phyloP scores from a whole-genome alignment of 2,888 invertebrate genomes.

The Dryomyza anilis region DNA sequence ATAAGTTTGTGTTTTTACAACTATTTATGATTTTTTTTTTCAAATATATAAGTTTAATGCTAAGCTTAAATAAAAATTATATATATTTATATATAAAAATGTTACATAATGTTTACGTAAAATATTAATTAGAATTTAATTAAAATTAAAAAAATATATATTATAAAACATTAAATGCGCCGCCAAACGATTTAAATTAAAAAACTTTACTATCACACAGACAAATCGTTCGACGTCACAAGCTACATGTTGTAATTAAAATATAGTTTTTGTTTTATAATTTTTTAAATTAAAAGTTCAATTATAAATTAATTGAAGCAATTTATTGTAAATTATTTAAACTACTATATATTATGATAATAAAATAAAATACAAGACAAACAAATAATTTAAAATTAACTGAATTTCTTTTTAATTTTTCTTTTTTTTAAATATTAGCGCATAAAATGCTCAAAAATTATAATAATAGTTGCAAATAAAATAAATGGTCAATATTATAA shows the following conservation, averaged over 20 bases:
- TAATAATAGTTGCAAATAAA: too few species aligned
- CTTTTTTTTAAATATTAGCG: too few species aligned
- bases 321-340: background rate
- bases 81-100: background rate
- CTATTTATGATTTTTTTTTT: conserved; percentile 18
- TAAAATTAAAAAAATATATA: too few species aligned
- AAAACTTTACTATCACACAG: conserved; percentile 63
- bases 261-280: conserved; percentile 7
- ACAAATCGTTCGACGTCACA: conserved; percentile 48
- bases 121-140: too few species aligned
- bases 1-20: conserved; percentile 29
- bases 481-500: too few species aligned
- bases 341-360: background rate
- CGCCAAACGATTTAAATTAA: conserved; percentile 52
- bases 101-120: background rate
- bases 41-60: conserved; percentile 24
- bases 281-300: background rate
- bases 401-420: background rate
- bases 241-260: conserved; percentile 10
- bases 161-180: too few species aligned
- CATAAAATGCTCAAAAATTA: too few species aligned
- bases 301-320: background rate
- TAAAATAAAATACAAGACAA: background rate
- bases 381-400: background rate
- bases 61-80: conserved; percentile 18